These are phyloP conservation scores for Melitaea cinxia DNA, from an alignment of 1,140 invertebrate species.

Conservation along the genomic window DNA sequence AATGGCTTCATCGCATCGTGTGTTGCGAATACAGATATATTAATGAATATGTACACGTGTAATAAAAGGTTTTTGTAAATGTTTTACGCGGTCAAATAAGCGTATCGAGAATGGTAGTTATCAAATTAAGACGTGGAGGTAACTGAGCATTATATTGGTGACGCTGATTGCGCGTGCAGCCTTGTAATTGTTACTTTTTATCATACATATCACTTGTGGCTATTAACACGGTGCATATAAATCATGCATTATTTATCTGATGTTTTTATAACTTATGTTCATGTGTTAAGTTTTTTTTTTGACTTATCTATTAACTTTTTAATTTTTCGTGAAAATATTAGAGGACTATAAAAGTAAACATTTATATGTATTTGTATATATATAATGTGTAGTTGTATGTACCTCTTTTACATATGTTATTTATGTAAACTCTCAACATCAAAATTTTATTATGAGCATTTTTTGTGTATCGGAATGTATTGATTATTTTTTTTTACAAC, in stretches of 20 bases:
- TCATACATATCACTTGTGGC: constrained; percentile 21
- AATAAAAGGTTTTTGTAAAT: constrained; percentile 57
- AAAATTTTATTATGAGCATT: no score
- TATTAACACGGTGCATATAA: constrained; percentile 22
- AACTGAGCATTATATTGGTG: constrained; percentile 55
- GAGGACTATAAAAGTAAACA: no score
- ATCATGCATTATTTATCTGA: constrained; percentile 16
- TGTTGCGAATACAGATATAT: constrained; percentile 40
- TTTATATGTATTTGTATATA: no score
- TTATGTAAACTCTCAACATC: no score
- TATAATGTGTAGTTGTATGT: no score
- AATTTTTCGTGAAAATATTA: no score
- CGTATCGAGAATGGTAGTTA: constrained; percentile 51
- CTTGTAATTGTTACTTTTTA: constrained; percentile 37
- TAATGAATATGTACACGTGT: constrained; percentile 55
- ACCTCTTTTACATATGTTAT: no score
- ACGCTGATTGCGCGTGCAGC: constrained; percentile 35
- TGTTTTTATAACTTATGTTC: constrained; percentile 6
- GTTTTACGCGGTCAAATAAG: constrained; percentile 52
- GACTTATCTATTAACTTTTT: neutral
- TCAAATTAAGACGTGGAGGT: constrained; percentile 52
- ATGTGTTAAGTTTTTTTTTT: neutral
- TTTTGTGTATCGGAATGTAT: no score
- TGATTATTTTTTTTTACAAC: no score
- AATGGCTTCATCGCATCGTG: constrained; percentile 59